Base-by-base conservation (phyloP, 2,888 invertebrate species). In the Cheilosia vulpina region DNA sequence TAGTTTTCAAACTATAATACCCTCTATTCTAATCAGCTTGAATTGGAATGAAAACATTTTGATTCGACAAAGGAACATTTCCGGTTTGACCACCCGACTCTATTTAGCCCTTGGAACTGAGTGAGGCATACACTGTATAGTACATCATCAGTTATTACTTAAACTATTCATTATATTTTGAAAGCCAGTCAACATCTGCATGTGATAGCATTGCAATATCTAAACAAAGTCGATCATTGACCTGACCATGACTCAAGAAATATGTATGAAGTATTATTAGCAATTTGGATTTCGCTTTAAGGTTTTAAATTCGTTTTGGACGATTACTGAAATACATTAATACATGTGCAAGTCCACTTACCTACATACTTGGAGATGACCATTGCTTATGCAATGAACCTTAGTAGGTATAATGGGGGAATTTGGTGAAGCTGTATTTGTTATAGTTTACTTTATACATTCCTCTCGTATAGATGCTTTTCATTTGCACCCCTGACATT, bases 401-500 rank as follows among this genome's bases (percentile, higher is more conserved):
- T 7, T 4, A 19, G 31, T 50, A 50, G 7, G 31, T 31, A 31
- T 38, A 31, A 66, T 53, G 53, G 66, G 66, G 66, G 66, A 52
- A 31, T 38, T 53, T 41, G 15, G 24, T 52, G 24, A 24, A 50
- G 19, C 21, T 38, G 24, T 52, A 41, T 66, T 50, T 43, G 52
- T 15, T 66, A 24, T 66, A 41, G 50, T 53, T 53, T 38, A 66
- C 24, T 52, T 38, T 53, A 21, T 21, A 66, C 38, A 52, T 50
- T 52, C 52, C 52, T 34, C 38, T n/a, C 38, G 24, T n/a, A 2
- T 21, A 5, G 4, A 17, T 53, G 24, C 17, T 53, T 17, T 68
- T 45, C 27, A 68, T 68, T 68, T 68, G 68, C 68, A 68, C 68
- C 68, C 68, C 68, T 66, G 21, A 17, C 27, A 55, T 68, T 68